Evolutionary conservation across 2,113 vertebrate species (phyloP), one percentile per base, ranked within the genome.

Genomic region (Ageneiosus marmoratus): DNA sequence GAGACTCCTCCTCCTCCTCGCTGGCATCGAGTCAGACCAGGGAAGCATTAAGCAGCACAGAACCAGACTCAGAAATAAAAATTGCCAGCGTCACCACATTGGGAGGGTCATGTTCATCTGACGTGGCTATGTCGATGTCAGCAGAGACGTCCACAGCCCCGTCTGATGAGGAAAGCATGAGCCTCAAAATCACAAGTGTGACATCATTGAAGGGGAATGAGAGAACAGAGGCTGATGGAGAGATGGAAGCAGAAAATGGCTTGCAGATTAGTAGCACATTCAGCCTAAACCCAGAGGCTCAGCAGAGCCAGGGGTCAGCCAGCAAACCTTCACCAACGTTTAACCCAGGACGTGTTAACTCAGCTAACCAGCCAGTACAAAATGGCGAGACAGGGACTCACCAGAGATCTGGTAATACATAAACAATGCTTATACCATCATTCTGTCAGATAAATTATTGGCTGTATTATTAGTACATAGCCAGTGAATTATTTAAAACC

Each of bases 41-140:
- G 34, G 69, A 90, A 84, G 92, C 91, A 88, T 95, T 96, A 91
- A 97, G 97, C 91, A 96, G 95, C 93, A 97, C 96, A 83, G 98
- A 99, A 92, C 96, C 96, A 65, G 97, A 97, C 90, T 99, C 97
- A 82, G 97, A 98, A 91, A 98, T 99, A 92, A 95, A 95, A 88
- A 99, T 99, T 50, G 95, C 97, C 93, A 97, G 97, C 88, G 98
- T 99, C 91, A 99, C 97, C 86, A 99, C 97, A 0, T 93, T 99
- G 93, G 97, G 97, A 88, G 92, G 86, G n/a, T 15, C 48, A 24
- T 51, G 79, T 34, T 6, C 84, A 0, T 69, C 72, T 9, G 63
- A 81, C 8, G 83, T 77, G 37, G 69, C 84, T 37, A 58, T 84
- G 67, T 91, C 91, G 44, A 78, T 82, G 1, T 77, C 83, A 48